phyloP scores from a whole-genome alignment of 2,888 invertebrate species.

The Trachelus stipa region DNA sequence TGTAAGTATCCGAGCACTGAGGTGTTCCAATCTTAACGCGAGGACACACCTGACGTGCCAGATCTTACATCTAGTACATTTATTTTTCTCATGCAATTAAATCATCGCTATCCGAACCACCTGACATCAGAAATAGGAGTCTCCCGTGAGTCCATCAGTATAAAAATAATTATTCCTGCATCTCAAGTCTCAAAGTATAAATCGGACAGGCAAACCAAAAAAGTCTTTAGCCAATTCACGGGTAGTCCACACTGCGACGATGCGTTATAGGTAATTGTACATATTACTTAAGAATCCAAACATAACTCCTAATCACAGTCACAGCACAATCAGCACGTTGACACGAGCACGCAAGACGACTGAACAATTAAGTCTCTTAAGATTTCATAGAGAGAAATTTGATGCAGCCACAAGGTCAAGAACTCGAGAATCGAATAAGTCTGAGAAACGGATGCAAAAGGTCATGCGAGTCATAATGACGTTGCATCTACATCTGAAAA shows the following conservation, averaged over 20 bases:
- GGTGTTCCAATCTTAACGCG: not conserved
- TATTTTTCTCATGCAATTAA: not conserved
- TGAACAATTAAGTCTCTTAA: not conserved
- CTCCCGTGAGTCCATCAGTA: not conserved
- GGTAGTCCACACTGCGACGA: not conserved
- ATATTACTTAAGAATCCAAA: not conserved
- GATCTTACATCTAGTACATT: not conserved
- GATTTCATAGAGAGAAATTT: not conserved
- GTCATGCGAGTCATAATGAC: not conserved
- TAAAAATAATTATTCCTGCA: not conserved
- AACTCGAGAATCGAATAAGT: not conserved
- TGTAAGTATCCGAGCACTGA: not conserved
- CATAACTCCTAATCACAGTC: not conserved
- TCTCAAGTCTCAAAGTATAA: not conserved
- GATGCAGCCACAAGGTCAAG: not conserved
- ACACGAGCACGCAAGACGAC: not conserved
- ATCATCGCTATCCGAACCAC: not conserved
- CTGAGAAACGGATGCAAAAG: not conserved
- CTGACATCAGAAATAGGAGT: not conserved
- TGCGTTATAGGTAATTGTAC: not conserved
- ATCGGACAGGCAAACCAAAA: conserved; percentile 15
- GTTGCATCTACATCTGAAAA: not conserved
- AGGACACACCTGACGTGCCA: not conserved
- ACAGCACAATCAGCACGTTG: not conserved
- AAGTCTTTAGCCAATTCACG: not conserved